Evolutionary conservation across 1,140 invertebrate species (phyloP).

Genomic region (Galleria mellonella): DNA sequence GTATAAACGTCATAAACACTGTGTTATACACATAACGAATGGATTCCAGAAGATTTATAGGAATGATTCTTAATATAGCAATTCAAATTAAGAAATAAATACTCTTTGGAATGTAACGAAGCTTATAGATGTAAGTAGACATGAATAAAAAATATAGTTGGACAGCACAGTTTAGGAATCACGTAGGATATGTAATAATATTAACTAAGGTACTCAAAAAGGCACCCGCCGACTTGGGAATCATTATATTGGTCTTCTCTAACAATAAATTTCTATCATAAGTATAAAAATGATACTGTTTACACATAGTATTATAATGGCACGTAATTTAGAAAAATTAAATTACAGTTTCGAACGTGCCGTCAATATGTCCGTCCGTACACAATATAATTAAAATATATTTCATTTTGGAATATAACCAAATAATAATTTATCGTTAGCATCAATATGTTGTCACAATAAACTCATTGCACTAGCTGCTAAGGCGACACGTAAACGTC

Average conservation of each 20-base stretch:
- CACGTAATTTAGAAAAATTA: conserved; percentile 16
- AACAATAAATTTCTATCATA: conserved; percentile 22
- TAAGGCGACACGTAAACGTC: conserved; percentile 49
- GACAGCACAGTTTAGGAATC: conserved; percentile 15
- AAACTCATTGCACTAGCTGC: conserved; percentile 55
- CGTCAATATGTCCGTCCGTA: conserved; percentile 22
- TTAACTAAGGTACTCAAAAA: conserved; percentile 44
- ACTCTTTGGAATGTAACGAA: conserved; percentile 71
- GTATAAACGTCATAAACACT: conserved; percentile 19
- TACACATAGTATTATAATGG: conserved; percentile 18
- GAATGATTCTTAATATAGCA: conserved; percentile 46
- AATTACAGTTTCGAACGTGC: conserved; percentile 7
- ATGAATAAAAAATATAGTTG: conserved; percentile 9
- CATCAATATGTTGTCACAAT: conserved; percentile 8
- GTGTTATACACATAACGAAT: conserved; percentile 38
- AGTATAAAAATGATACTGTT: conserved; percentile 12
- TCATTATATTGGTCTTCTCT: conserved; percentile 46
- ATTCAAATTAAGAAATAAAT: conserved; percentile 40
- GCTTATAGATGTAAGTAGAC: conserved; percentile 25
- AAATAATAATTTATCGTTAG: conserved; percentile 16
- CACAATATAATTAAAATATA: conserved; percentile 11
- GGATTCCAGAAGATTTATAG: conserved; percentile 30
- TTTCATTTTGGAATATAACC: conserved; percentile 23
- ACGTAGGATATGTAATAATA: conserved; percentile 36
- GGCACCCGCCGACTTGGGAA: conserved; percentile 40